Conservation (phyloP, 2,113 vertebrate species). For the Vulpes lagopus region DNA sequence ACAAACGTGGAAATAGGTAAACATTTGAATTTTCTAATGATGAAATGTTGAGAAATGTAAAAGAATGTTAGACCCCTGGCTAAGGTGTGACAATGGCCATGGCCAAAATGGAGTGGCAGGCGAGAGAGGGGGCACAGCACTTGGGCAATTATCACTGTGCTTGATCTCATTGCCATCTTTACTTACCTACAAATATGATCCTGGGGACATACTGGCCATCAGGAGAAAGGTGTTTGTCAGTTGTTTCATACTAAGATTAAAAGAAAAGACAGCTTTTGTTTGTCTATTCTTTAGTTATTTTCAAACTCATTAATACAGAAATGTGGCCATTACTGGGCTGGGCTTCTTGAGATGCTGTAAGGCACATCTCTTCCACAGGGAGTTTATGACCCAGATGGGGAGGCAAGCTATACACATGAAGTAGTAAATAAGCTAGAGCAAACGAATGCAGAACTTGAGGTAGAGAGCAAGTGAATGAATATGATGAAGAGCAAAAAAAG, state of each 20-base stretch:
- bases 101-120: fast-evolving
- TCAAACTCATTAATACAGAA: neutral
- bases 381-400: neutral
- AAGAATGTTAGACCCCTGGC: neutral
- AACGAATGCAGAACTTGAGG: neutral
- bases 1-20: neutral
- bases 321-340: neutral
- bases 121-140: fast-evolving
- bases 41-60: neutral
- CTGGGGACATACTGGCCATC: slow-evolving; percentile 98
- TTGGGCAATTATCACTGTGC: neutral
- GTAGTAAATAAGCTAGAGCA: neutral
- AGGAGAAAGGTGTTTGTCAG: slow-evolving; percentile 96
- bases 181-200: slow-evolving; percentile 96
- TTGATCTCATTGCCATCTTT: neutral
- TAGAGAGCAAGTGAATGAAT: neutral
- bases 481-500: neutral
- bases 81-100: neutral
- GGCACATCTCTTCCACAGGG: neutral
- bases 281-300: neutral
- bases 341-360: neutral
- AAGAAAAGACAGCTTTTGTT: slow-evolving; percentile 35
- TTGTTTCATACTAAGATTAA: slow-evolving; percentile 94
- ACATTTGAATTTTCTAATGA: neutral
- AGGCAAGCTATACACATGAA: neutral